Evolutionary conservation across 92 coral and sea anemone species (phyloP).

Genomic region (Chrysogorgia sp.): DNA sequence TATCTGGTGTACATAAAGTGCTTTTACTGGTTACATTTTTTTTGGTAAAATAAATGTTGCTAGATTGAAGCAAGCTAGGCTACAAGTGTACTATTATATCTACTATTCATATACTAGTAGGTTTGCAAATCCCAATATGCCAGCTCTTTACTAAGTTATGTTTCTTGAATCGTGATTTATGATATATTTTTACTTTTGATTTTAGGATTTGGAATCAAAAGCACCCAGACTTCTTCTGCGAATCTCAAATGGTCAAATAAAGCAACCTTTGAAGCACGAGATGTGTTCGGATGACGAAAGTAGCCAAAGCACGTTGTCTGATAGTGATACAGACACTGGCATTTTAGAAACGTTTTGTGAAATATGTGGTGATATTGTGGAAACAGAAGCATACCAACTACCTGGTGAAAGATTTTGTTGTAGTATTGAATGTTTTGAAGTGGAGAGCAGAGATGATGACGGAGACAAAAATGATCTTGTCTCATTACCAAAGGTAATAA

Average conservation of each 20-base stretch:
- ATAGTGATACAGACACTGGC: conserved; percentile 13
- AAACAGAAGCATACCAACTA: conserved; percentile 1
- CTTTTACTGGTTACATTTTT: no score
- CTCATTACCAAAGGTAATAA: conserved; percentile 13
- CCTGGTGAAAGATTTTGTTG: conserved; percentile 16
- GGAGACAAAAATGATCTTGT: conserved; percentile 4
- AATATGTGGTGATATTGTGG: conserved; percentile 38
- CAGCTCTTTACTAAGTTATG: no score
- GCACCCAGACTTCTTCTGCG: conserved; percentile 30
- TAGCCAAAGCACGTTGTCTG: background rate
- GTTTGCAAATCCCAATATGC: no score
- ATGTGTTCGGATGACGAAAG: background rate
- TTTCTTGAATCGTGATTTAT: no score
- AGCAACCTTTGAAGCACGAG: conserved; percentile 20
- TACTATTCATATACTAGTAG: no score
- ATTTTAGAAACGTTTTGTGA: conserved; percentile 19
- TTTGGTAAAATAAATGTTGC: no score
- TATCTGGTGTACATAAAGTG: no score
- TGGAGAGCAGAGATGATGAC: conserved; percentile 15
- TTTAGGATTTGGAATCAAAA: conserved; percentile 9
- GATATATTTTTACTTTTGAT: background rate
- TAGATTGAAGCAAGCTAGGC: no score
- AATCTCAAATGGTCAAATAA: conserved; percentile 44
- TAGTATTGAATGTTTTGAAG: conserved; percentile 36
- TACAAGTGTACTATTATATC: no score